Base-by-base conservation (phyloP, 2,888 invertebrate genomes). In the Eulithis prunata region DNA sequence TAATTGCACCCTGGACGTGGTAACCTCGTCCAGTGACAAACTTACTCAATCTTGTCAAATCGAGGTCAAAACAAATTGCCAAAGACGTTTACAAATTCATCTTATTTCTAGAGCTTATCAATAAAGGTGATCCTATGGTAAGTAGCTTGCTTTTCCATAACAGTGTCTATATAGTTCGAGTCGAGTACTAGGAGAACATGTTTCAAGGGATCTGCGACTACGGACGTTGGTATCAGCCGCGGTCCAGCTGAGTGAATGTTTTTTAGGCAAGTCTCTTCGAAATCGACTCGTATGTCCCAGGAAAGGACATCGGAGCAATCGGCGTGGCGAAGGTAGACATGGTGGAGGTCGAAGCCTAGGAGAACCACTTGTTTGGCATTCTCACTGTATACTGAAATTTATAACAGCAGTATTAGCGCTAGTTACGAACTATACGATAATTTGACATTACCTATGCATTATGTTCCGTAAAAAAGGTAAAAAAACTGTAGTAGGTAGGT, bases 141-240 rank as follows among this genome's bases (percentile, higher is more conserved):
- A 6, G 86, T 85, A 6, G 85, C 78, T 12, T 73, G 61, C 52
- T 92, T 94, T 36, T 89, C 89, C 54, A 91, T 87, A 61, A 95
- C 88, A 66, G 91, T 95, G 75, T 95, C 95, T 0, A 90, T 93
- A 80, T 95, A 95, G 76, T 95, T 95, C 10, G 95, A 94, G 76
- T 95, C 94, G 3, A 95, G 83, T 13, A 95, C 89, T 41, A 95
- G 82, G 76, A 95, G 91, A 32, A 89, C 79, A 62, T 89, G 89
- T 69, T 93, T 90, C 63, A 90, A 86, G 66, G 90, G 88, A 69
- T 94, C 95, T 0, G 94, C 87, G 12, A 94, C 81, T 0, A 94
- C 94, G 5, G 95, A 93, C 0, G 94, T 95, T 3, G 95, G 90
- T 38, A 94, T 80, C 43, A 93, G 82, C 64, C 92, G 89, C 0